Evolutionary conservation across 30 jellyfish, hydroid and myxozoan genomes (phyloP).

Genomic region (Pseudorhiza aurosa): DNA sequence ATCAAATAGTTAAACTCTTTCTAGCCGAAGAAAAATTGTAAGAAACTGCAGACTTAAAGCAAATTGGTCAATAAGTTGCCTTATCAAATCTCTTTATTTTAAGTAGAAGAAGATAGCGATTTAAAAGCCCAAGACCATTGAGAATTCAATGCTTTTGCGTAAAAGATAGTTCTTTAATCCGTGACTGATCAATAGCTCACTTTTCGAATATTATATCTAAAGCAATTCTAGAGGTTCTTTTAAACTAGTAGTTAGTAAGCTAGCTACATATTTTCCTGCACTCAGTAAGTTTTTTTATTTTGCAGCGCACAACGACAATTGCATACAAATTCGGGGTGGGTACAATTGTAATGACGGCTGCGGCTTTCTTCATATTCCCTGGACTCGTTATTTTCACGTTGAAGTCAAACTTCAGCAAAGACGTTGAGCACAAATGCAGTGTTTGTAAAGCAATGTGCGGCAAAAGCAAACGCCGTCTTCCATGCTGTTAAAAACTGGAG

Average conservation of each 20-base stretch:
- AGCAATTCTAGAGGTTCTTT: no score
- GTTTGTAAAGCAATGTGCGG: slow-evolving; percentile 19
- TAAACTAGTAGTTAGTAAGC: no score
- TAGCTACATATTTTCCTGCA: not conserved
- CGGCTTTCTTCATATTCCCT: slow-evolving; percentile 33
- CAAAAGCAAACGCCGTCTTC: slow-evolving; percentile 3
- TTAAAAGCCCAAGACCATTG: no score
- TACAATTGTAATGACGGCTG: slow-evolving; percentile 27
- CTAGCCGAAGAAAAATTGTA: no score
- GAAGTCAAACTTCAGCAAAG: slow-evolving; percentile 31
- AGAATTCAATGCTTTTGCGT: no score
- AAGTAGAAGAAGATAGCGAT: no score
- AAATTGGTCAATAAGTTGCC: no score
- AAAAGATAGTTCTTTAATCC: no score
- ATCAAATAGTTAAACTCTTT: no score
- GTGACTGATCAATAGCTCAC: no score
- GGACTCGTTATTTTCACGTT: slow-evolving; percentile 8
- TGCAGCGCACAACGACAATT: slow-evolving; percentile 50
- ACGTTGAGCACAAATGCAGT: slow-evolving; percentile 52
- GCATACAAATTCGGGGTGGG: slow-evolving; percentile 30
- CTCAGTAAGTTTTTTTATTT: not conserved
- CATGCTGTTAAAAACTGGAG: not conserved
- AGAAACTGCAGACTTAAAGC: no score
- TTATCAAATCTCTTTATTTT: no score
- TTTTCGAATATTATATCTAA: not conserved